phyloP scores from a whole-genome alignment of 2,888 invertebrate species.

The Pollenia labialis region DNA sequence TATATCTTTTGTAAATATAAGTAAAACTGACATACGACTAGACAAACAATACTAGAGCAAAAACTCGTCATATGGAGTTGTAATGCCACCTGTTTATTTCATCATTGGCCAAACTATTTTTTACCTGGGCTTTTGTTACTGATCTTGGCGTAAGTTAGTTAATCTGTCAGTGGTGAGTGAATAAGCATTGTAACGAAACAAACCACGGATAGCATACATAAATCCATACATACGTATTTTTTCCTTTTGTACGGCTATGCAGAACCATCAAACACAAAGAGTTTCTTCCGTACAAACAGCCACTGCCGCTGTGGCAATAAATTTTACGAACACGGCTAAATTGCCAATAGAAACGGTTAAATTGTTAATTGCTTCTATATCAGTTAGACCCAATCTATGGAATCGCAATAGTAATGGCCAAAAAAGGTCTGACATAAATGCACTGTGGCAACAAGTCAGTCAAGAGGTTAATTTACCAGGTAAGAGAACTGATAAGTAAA shows the following conservation, averaged over 20 bases:
- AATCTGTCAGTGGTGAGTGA: conserved; percentile 35
- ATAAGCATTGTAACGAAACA: conserved; percentile 23
- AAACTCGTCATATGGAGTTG: too few relatives aligned
- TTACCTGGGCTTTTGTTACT: conserved; percentile 52
- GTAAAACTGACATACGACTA: too few relatives aligned
- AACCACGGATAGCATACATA: conserved; percentile 27
- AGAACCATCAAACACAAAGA: conserved; percentile 35
- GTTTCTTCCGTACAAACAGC: conserved; percentile 18
- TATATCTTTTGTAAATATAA: too few relatives aligned
- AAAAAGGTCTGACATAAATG: conserved; percentile 79
- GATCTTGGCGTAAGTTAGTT: conserved; percentile 52
- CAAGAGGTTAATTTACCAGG: conserved; percentile 80
- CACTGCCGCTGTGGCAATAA: conserved; percentile 17
- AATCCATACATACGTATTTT: background rate
- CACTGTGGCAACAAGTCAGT: conserved; percentile 79
- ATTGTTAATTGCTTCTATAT: conserved; percentile 79
- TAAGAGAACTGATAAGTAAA: conserved; percentile 58
- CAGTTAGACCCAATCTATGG: conserved; percentile 79
- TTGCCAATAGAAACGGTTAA: conserved; percentile 79
- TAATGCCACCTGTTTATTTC: too few relatives aligned
- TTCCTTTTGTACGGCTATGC: conserved; percentile 41
- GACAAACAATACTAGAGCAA: too few relatives aligned
- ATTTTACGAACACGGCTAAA: conserved; percentile 79
- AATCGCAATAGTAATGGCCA: conserved; percentile 79
- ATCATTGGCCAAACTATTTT: too few relatives aligned